Base-by-base conservation (phyloP, 2,888 invertebrate genomes). In the Fragum whitleyi region DNA sequence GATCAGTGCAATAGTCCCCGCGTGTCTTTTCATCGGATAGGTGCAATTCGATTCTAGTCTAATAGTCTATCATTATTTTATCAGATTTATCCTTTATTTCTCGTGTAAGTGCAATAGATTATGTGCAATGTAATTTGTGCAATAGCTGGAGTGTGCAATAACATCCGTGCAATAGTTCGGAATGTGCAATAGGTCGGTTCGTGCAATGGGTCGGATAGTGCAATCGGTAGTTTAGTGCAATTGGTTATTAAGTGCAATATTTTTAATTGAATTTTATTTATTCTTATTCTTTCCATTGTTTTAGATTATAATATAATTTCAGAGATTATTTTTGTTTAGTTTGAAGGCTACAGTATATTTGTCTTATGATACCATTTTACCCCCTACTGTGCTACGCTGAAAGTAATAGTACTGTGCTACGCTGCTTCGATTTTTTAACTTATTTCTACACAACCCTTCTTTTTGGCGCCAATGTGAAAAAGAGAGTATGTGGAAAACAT, bases 1-100 rank as follows among this genome's bases (percentile, higher is more conserved):
- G 14, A 47, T 14, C n/a, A 51, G 79, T 82, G 83, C 77, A 83
- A 83, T 83, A 79, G 42, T 61, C 57, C n/a, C 79, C 69, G 26
- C 21, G 16, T 19, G 78, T 68, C 73, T 67, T 53, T 78, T 78
- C 67, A 78, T 29, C 7, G 68, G 55, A 55, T 59, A 14, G 47
- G 55, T 70, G 62, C 70, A 74, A 69, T 74, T 61, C 21, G 61
- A 28, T 29, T 29, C 61, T 61, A 61, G 61, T 61, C 61, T 61
- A 26, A 29, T 61, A 32, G 26, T 42, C 21, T 14, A 69, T 73
- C 39, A 68, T 42, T 77, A 65, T 59, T 59, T 36, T 74, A 32
- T 70, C 59, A 73, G 53, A 59, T 42, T 70, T 74, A 62, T 28
- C 62, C 62, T 62, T 79, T 61, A 32, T 21, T 16, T 61, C 32